These are phyloP conservation scores for Drosophila nr. fundita DNA, from an alignment of 2,888 invertebrate species.

Conservation along the genomic window DNA sequence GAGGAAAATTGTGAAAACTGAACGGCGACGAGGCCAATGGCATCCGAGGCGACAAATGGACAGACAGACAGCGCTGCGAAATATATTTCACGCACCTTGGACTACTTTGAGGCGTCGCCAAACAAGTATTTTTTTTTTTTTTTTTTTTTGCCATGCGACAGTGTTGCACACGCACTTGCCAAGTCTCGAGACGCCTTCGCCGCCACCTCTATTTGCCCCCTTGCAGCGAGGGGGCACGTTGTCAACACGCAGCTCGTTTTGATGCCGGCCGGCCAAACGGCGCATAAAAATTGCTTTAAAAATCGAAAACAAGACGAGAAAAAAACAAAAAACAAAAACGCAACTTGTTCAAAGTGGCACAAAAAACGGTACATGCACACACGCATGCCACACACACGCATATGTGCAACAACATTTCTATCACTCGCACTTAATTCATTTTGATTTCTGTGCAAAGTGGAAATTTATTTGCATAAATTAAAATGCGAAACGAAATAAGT, in stretches of 20 bases:
- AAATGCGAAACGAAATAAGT: constrained; percentile 48
- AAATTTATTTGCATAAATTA: constrained; percentile 83
- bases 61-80: constrained; percentile 49
- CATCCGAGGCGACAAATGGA: constrained; percentile 28
- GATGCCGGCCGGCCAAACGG: constrained; percentile 70
- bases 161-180: constrained; percentile 61
- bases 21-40: constrained; percentile 47
- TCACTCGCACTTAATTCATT: constrained; percentile 81
- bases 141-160: constrained; percentile 32
- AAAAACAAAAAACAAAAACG: constrained; percentile 32
- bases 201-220: constrained; percentile 12
- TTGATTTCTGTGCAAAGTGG: constrained; percentile 81
- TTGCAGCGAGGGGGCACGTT: constrained; percentile 30
- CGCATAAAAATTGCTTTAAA: constrained; percentile 69
- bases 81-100: constrained; percentile 79
- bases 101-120: constrained; percentile 73
- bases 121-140: constrained; percentile 46
- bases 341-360: constrained; percentile 72
- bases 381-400: constrained; percentile 6
- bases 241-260: constrained; percentile 66
- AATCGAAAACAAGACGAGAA: constrained; percentile 68
- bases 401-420: constrained; percentile 69
- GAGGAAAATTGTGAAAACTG: constrained; percentile 57
- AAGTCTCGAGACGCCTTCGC: constrained; percentile 57
- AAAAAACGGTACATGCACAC: constrained; percentile 66